These are phyloP conservation scores for Toxostoma redivivum DNA, from an alignment of 2,113 vertebrate genomes.

Conservation along the genomic window DNA sequence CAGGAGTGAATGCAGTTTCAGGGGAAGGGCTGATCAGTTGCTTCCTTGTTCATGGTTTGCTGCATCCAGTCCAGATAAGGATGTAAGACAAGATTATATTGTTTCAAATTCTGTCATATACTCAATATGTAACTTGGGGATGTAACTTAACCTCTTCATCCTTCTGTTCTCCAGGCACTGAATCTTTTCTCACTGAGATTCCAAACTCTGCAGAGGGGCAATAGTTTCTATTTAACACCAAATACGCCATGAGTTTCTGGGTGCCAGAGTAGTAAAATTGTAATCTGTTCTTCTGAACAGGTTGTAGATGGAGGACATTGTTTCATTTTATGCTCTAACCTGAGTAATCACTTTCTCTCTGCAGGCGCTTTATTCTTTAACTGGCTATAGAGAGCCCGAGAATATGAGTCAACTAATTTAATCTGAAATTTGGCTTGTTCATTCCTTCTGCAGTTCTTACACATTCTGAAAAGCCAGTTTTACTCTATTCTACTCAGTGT, in stretches of 20 bases:
- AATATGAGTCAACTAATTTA: background rate
- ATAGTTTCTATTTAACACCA: background rate
- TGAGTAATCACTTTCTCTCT: background rate
- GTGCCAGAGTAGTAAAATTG: background rate
- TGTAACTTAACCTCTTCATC: background rate
- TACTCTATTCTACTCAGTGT: background rate
- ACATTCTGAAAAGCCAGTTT: background rate
- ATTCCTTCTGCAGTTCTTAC: background rate
- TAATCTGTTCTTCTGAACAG: background rate
- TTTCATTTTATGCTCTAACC: background rate
- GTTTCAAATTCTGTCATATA: background rate
- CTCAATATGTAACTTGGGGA: background rate
- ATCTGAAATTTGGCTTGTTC: background rate
- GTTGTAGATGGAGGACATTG: background rate
- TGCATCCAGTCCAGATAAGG: background rate
- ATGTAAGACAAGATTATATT: background rate
- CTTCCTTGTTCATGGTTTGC: background rate
- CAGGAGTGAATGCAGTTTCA: background rate
- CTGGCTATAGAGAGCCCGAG: background rate
- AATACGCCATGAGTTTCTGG: background rate
- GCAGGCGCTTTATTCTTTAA: background rate
- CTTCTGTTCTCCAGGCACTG: background rate
- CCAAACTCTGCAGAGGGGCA: background rate
- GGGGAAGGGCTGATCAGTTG: background rate
- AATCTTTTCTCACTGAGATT: background rate